Conservation (phyloP, 2,797 vertebrate genomes). For the Girardinus metallicus region DNA sequence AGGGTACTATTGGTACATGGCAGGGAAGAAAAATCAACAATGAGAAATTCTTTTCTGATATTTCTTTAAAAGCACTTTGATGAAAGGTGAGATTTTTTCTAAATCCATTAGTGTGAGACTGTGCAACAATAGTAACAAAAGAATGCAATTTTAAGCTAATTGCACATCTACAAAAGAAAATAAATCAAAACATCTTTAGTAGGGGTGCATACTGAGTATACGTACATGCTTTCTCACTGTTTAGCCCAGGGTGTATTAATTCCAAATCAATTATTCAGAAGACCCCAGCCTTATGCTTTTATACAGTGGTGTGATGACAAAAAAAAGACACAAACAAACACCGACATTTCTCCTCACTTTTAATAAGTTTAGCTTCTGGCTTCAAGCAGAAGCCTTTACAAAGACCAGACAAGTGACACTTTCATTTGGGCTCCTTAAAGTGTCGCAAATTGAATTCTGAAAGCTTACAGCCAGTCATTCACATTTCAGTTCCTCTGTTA, state of each 20-base stretch:
- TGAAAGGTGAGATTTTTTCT: not conserved
- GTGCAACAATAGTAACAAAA: not conserved
- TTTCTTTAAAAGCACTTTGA: not conserved
- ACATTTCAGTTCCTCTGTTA: not conserved
- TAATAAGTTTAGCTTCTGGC: not conserved
- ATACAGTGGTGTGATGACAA: not conserved
- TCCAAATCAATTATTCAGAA: constrained; percentile 29
- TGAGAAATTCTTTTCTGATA: not conserved
- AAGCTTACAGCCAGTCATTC: constrained; percentile 4
- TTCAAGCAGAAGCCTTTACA: not conserved
- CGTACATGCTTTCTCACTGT: not conserved
- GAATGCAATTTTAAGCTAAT: not conserved
- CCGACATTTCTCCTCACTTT: not conserved
- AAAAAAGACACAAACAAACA: constrained; percentile 1
- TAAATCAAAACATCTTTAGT: not conserved
- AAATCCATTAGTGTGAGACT: not conserved
- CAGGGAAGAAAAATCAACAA: not conserved
- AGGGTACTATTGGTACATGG: not conserved
- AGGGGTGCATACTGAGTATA: not conserved
- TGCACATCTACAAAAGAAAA: not conserved
- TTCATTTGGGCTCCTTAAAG: constrained; percentile 1
- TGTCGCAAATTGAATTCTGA: not conserved
- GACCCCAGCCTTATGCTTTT: constrained; percentile 5
- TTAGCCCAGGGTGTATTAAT: constrained; percentile 7
- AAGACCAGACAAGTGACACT: not conserved